phyloP scores from a whole-genome alignment of 2,888 invertebrate species.

The Lomographa bimaculata region DNA sequence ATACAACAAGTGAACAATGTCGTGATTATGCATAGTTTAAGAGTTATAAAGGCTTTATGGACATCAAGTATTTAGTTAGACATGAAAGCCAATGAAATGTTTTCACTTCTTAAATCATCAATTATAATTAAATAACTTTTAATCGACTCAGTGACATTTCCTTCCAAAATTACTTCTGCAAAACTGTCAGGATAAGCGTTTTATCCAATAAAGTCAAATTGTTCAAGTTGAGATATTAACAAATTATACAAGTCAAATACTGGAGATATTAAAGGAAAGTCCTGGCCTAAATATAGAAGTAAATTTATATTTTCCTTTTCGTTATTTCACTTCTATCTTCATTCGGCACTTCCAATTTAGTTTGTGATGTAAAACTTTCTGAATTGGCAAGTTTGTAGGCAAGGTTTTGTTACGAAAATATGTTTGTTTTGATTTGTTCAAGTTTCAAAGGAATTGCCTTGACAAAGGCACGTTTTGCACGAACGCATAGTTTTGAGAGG shows the following conservation, averaged over 20 bases:
- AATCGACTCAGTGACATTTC: slow-evolving; percentile 8
- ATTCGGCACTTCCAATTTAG: slow-evolving; percentile 25
- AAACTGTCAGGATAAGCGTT: slow-evolving; percentile 1
- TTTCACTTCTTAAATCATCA: too few relatives aligned
- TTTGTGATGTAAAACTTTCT: slow-evolving; percentile 19
- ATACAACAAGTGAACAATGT: too few relatives aligned
- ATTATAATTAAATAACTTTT: slow-evolving; percentile 5
- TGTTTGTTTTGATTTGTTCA: slow-evolving; percentile 18
- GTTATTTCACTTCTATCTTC: slow-evolving; percentile 19
- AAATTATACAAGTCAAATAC: slow-evolving; percentile 7
- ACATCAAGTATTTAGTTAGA: too few relatives aligned
- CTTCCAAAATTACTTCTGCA: neutral
- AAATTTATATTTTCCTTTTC: slow-evolving; percentile 22
- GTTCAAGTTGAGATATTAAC: slow-evolving; percentile 5
- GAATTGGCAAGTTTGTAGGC: slow-evolving; percentile 25
- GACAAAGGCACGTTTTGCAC: slow-evolving; percentile 8
- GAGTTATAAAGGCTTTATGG: too few relatives aligned
- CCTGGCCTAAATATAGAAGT: slow-evolving; percentile 14
- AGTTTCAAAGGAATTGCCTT: slow-evolving; percentile 14
- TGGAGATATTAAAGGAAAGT: slow-evolving; percentile 14
- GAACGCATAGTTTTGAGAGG: too few relatives aligned
- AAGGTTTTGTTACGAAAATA: slow-evolving; percentile 20
- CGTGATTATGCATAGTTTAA: too few relatives aligned
- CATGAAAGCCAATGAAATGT: too few relatives aligned
- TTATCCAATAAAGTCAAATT: slow-evolving; percentile 13